Base-by-base conservation (phyloP, 2,113 vertebrate species). In the Python bivittatus region DNA sequence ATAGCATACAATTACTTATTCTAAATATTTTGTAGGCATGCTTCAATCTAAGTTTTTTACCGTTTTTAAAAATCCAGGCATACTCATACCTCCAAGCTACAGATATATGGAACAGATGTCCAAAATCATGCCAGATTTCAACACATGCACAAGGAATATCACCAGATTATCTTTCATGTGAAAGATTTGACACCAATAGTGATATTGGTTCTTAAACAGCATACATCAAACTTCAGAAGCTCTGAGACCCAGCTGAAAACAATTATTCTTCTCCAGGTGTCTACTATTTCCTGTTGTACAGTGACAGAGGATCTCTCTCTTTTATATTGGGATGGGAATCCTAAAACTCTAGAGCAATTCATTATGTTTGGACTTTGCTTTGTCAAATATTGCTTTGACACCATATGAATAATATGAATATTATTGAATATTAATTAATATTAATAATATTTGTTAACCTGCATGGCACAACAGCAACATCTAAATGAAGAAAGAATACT, bases 141-240 rank as follows among this genome's bases (percentile, higher is more conserved):
- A 2, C 29, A 4, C 84, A 84, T 68, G 52, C 84, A 90, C 60
- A 83, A 93, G n/a, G 61, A 72, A 72, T n/a, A 0, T 0, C 83
- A 87, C 61, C 56, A 87, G 54, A 57, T 25, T 93, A 56, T 22
- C 4, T 88, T 92, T 61, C n/a, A 90, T 3, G 12, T 4, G 22
- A 29, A 95, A n/a, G 25, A 48, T 83, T 83, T 94, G 90, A 95
- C 88, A 91, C 90, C 6, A 56, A n/a, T 17, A 15, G 29, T 33
- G 92, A 53, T n/a, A 93, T 57, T 22, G 79, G 29, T 85, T 10
- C 57, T 85, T 23, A 12, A 27, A 15, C 25, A 2, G n/a, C 89
- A 22, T 94, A 25, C 94, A 86, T 42, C 72, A 86, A 91, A 88
- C 58, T 93, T 94, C 92, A 92, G 91, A 95, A 91, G 60, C 91